Conservation (phyloP, 1,140 invertebrate genomes). For the Brachionus rotundiformis region DNA sequence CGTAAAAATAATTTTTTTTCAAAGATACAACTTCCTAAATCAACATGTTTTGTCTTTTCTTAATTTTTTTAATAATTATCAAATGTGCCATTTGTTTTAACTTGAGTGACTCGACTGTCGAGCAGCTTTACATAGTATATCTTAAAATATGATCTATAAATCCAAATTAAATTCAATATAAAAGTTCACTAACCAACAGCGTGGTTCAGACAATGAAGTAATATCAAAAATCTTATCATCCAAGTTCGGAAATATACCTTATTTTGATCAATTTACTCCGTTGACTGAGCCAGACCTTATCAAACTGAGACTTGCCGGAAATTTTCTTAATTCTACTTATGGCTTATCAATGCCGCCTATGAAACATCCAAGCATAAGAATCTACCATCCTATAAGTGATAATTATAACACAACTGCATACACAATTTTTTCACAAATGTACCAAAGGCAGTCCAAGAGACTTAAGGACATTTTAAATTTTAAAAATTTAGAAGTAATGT, state of each 20-base stretch:
- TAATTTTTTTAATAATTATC: background rate
- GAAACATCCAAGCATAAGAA: background rate
- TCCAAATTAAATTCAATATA: no score
- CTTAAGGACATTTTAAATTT: background rate
- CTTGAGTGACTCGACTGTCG: background rate
- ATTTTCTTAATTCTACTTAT: background rate
- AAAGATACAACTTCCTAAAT: no score
- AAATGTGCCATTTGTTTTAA: background rate
- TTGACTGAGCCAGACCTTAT: background rate
- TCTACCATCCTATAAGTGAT: background rate
- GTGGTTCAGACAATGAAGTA: background rate
- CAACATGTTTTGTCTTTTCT: no score
- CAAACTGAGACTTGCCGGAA: background rate
- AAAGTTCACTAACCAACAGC: conserved; percentile 6
- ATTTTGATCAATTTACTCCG: background rate
- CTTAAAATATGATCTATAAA: no score
- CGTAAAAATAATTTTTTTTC: background rate
- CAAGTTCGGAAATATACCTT: background rate
- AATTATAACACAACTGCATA: background rate
- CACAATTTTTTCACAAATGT: background rate
- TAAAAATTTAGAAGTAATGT: background rate
- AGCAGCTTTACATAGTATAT: background rate
- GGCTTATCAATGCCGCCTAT: background rate
- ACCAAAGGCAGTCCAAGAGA: background rate
- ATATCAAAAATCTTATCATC: background rate